Evolutionary conservation across 2,888 invertebrate genomes (phyloP).

Genomic region (Alviniconcha strummeri): DNA sequence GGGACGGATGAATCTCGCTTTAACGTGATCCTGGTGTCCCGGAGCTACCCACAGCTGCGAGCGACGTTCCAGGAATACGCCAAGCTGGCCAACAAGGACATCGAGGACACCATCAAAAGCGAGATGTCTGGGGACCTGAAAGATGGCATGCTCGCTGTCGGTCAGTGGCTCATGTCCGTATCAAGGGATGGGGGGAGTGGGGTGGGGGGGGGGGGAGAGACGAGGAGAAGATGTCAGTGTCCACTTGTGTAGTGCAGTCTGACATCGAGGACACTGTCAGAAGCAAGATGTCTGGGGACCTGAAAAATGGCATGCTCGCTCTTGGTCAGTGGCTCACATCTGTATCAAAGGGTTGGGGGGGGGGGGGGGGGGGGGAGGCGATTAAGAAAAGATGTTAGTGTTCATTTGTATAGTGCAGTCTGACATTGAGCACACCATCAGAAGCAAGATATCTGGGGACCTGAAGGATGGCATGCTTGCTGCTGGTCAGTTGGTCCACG

Average conservation of each 20-base stretch:
- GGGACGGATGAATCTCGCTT: constrained; percentile 74
- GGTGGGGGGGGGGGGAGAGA: too few species aligned
- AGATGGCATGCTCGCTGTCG: constrained; percentile 70
- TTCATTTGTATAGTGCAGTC: too few species aligned
- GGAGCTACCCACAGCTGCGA: constrained; percentile 86
- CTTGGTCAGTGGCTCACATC: constrained; percentile 68
- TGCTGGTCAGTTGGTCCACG: constrained; percentile 60
- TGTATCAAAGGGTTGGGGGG: background rate
- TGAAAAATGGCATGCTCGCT: constrained; percentile 69
- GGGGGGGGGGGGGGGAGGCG: too few species aligned
- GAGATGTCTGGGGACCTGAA: constrained; percentile 73
- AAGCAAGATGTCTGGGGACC: constrained; percentile 73
- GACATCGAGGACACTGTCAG: constrained; percentile 72
- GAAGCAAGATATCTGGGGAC: constrained; percentile 73
- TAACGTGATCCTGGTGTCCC: constrained; percentile 69
- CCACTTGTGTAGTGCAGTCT: too few species aligned
- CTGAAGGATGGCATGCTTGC: constrained; percentile 69
- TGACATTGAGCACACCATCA: constrained; percentile 71
- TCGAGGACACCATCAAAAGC: constrained; percentile 70
- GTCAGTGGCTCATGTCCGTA: constrained; percentile 49
- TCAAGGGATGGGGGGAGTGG: too few species aligned
- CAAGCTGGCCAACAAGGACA: constrained; percentile 81
- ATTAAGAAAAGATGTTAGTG: too few species aligned
- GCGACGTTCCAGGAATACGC: constrained; percentile 84
- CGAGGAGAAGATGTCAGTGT: too few species aligned